A percentile compares a stretch with the other conserved stretches of the same genome.
phyloP scores from a whole-genome alignment of 2,797 vertebrate species.

The Schizothorax lantsangensis region DNA sequence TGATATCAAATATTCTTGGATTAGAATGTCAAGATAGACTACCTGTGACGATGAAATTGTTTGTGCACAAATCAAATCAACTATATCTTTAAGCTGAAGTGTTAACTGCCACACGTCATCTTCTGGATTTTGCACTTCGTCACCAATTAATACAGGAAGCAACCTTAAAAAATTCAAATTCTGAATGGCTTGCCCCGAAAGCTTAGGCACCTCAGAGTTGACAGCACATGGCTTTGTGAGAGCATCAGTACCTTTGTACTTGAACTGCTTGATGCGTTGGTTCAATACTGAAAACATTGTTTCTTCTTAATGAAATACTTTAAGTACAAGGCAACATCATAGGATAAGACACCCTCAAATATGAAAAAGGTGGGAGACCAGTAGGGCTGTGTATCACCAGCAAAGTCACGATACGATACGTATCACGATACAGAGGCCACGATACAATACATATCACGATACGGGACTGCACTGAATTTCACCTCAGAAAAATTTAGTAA shows the following conservation, averaged over 20 bases:
- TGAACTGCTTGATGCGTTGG: constrained; percentile 39
- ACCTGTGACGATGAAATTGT: constrained; percentile 9
- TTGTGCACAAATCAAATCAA: constrained; percentile 50
- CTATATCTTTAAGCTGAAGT: neutral
- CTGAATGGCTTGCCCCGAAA: constrained; percentile 41
- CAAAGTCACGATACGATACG: no score
- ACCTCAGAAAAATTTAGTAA: no score
- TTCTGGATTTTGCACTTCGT: constrained; percentile 39
- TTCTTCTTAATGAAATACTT: constrained; percentile 48
- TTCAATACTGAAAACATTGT: constrained; percentile 41
- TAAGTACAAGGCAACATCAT: constrained; percentile 24
- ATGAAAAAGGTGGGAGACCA: constrained; percentile 24
- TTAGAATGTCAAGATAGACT: constrained; percentile 25
- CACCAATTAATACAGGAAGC: constrained; percentile 41
- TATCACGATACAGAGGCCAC: no score
- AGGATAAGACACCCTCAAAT: constrained; percentile 29
- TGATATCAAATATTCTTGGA: constrained; percentile 60
- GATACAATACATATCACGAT: no score
- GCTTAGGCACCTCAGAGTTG: constrained; percentile 26
- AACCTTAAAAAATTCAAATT: constrained; percentile 44
- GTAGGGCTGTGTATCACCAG: no score
- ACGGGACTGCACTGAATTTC: no score
- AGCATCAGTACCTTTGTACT: constrained; percentile 42
- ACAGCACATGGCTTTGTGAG: constrained; percentile 46
- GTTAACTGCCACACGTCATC: constrained; percentile 40